Conservation (phyloP, 2,797 vertebrate genomes). For the Graptemys geographica region DNA sequence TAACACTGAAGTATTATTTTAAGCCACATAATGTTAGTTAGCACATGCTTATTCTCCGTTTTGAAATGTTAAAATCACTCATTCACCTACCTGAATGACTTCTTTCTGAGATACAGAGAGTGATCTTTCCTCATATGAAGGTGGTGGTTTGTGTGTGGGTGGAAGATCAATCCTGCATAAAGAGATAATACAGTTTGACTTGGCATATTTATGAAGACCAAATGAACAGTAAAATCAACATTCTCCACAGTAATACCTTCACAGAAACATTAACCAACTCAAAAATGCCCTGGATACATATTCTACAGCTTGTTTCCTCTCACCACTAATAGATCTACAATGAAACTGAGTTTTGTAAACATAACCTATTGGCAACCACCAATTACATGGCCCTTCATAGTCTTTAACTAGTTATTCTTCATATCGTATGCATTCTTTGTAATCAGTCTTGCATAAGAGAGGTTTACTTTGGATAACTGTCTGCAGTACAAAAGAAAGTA, state of each 20-base stretch:
- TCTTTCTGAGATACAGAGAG: constrained; percentile 75
- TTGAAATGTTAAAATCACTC: background rate
- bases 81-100: constrained; percentile 74
- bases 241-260: background rate
- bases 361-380: background rate
- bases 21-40: background rate
- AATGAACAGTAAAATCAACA: background rate
- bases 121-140: constrained; percentile 68
- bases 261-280: background rate
- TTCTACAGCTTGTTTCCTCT: constrained; percentile 23
- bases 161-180: constrained; percentile 83
- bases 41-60: background rate
- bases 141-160: constrained; percentile 81
- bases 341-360: background rate
- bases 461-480: background rate
- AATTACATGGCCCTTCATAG: background rate
- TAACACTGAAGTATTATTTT: background rate
- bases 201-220: background rate
- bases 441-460: background rate
- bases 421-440: background rate
- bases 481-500: background rate
- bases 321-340: background rate
- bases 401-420: background rate
- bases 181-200: background rate
- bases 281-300: background rate